Evolutionary conservation across 2,888 invertebrate species (phyloP), one percentile per base, ranked within the genome.

Genomic region (Liopterus haemorrhoidalis): DNA sequence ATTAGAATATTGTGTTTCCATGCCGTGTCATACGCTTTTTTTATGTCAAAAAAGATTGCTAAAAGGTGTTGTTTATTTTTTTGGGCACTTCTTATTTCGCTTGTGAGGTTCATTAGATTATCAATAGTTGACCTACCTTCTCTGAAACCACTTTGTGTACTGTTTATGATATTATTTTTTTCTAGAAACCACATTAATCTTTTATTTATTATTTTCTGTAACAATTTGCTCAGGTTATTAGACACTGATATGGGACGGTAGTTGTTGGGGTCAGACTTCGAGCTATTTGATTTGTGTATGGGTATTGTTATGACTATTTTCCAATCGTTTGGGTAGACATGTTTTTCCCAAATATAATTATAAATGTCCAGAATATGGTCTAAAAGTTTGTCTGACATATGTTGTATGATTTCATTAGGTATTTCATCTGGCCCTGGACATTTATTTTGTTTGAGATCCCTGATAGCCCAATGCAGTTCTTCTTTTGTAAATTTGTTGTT

Each of bases 171-270:
- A 9, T 48, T 24, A 3, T 48, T 40, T n/a, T 18, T 18, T 45
- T 53, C 50, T 6, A 53, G 35, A 5, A 31, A 35, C 46, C 49
- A 49, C 6, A 33, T 11, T 8, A 49, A 36, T 48, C 52, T 36
- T 21, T 43, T 42, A 30, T 54, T 47, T 1, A 52, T 31, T 4
- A 47, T 47, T 46, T 51, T 52, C 43, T 53, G 41, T 2, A 51
- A 8, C 12, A 46, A 6, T 35, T 41, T 46, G 22, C 41, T 41
- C 19, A 41, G 12, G n/a, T 8, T 41, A 20, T 18, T 30, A 8
- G 33, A 40, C 9, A 41, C 19, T 3, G 41, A 46, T n/a, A n/a
- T n/a, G n/a, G n/a, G n/a, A n/a, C 21, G 16, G n/a, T 35, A 35
- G 20, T 35, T 35, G 2, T 19, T 18, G n/a, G 4, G 35, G 21